Conservation (phyloP, 2,797 vertebrate genomes). For the Allobates femoralis region DNA sequence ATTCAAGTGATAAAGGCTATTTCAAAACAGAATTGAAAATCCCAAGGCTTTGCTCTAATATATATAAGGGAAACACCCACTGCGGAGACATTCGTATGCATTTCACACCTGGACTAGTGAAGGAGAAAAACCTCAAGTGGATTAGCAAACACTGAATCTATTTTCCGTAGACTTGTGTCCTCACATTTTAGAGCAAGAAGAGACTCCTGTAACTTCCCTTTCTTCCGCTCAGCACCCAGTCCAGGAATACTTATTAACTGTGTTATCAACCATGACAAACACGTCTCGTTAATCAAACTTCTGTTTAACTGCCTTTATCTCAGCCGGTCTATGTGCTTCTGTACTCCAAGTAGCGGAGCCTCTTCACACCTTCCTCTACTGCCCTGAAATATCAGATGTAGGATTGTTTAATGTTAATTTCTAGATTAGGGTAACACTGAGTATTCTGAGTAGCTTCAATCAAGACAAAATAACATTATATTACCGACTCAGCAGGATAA, state of each 20-base stretch:
- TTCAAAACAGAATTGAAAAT: conserved; percentile 52
- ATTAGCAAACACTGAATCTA: conserved; percentile 62
- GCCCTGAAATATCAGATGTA: background rate
- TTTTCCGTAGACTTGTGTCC: conserved; percentile 68
- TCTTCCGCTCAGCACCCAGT: conserved; percentile 69
- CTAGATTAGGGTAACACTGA: background rate
- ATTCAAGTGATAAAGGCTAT: conserved; percentile 57
- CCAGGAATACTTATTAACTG: conserved; percentile 88
- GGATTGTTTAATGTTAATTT: background rate
- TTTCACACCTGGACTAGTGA: conserved; percentile 66
- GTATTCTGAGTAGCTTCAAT: background rate
- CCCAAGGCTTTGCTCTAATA: conserved; percentile 49
- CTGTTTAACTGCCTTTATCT: conserved; percentile 75
- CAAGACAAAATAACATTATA: too few relatives aligned
- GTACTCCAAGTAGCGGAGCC: background rate
- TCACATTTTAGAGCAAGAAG: conserved; percentile 67
- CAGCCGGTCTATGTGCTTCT: conserved; percentile 62
- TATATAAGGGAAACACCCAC: conserved; percentile 37
- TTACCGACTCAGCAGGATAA: too few relatives aligned
- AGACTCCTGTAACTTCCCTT: conserved; percentile 71
- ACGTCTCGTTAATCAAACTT: conserved; percentile 79
- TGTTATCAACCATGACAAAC: conserved; percentile 86
- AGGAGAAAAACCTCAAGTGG: conserved; percentile 64
- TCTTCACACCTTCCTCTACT: background rate
- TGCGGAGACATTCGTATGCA: conserved; percentile 52